Conservation (phyloP, 2,888 invertebrate species). For the Sarcophaga carnaria region DNA sequence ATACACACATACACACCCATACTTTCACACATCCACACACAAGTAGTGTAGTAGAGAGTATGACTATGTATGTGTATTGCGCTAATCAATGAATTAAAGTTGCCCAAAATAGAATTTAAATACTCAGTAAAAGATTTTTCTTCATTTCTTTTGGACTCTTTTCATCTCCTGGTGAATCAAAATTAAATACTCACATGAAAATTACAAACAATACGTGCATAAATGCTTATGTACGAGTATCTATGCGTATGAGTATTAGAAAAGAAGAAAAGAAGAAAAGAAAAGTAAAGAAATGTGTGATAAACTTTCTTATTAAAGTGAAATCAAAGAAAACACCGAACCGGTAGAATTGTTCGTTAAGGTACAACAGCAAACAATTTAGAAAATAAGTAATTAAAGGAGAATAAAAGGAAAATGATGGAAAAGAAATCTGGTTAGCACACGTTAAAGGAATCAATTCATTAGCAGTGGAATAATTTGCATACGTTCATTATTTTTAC, state of each 20-base stretch:
- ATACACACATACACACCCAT: not conserved
- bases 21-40: not conserved
- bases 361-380: not conserved
- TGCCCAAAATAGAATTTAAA: conserved; percentile 8
- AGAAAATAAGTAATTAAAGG: not conserved
- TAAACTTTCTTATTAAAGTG: conserved; percentile 1
- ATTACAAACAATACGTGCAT: not conserved
- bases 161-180: not conserved
- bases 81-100: conserved; percentile 81
- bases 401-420: not conserved
- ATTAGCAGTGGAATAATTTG: not conserved
- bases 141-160: not conserved
- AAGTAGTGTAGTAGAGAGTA: conserved; percentile 8
- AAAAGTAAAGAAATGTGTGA: not conserved
- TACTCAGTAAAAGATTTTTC: not conserved
- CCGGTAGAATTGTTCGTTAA: conserved; percentile 7
- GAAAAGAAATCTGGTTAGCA: not conserved
- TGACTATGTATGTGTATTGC: conserved; percentile 67
- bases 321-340: not conserved
- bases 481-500: not conserved
- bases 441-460: not conserved
- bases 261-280: not conserved
- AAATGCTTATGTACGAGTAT: not conserved
- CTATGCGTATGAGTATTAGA: not conserved
- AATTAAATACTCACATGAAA: conserved; percentile 2